Evolutionary conservation across 2,797 vertebrate species (phyloP).

Genomic region (Chelidonichthys spinosus): DNA sequence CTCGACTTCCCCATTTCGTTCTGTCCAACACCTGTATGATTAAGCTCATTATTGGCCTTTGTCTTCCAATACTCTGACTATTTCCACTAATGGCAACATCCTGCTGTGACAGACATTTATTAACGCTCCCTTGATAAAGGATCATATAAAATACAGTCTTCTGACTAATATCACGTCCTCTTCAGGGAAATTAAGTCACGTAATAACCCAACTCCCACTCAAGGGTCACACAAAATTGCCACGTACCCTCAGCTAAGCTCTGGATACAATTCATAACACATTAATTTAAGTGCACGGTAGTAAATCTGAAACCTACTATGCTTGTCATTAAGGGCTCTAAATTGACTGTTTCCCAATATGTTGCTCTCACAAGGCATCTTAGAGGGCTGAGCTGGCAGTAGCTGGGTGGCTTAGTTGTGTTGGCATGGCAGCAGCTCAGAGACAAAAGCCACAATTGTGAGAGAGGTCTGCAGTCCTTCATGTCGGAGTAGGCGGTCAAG

Average conservation of each 20-base stretch:
- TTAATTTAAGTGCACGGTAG: slow-evolving; percentile 23
- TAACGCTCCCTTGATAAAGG: slow-evolving; percentile 1
- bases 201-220: slow-evolving; percentile 48
- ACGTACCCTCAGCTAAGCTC: slow-evolving; percentile 21
- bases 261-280: slow-evolving; percentile 12
- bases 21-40: not conserved
- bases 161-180: slow-evolving; percentile 52
- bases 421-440: slow-evolving; percentile 59
- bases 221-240: slow-evolving; percentile 34
- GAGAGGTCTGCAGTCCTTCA: slow-evolving; percentile 39
- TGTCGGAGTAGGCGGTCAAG: slow-evolving; percentile 43
- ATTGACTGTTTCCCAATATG: slow-evolving; percentile 17
- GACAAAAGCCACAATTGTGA: slow-evolving; percentile 50
- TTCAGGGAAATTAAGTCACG: slow-evolving; percentile 64
- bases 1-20: not conserved
- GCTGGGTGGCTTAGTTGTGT: slow-evolving; percentile 35
- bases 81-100: not conserved
- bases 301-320: slow-evolving; percentile 12
- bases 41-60: slow-evolving; percentile 11
- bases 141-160: slow-evolving; percentile 11
- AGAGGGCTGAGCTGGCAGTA: slow-evolving; percentile 15
- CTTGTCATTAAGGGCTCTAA: slow-evolving; percentile 26
- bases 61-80: not conserved
- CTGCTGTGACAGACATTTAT: slow-evolving; percentile 30
- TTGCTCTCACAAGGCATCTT: slow-evolving; percentile 24